A percentile compares a stretch with the other conserved stretches of the same genome.
Evolutionary conservation across 1,140 invertebrate species (phyloP).

Genomic region (Dryas iulia): DNA sequence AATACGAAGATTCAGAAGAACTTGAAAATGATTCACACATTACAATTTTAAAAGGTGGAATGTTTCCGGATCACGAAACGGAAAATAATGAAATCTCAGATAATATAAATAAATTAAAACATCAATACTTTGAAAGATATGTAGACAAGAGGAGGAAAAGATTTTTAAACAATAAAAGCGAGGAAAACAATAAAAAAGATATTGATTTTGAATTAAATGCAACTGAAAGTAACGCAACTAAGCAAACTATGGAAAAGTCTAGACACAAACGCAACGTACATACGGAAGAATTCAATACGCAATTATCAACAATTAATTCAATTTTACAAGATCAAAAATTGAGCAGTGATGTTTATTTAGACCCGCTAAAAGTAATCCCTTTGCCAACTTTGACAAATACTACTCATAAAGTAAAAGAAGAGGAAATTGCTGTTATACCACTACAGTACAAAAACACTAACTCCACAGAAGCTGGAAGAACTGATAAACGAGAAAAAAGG

Average conservation of each 20-base stretch:
- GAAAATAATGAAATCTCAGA: conserved; percentile 45
- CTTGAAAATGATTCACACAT: conserved; percentile 52
- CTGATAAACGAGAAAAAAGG: conserved; percentile 73
- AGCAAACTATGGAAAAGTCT: conserved; percentile 30
- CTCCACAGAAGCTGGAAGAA: conserved; percentile 58
- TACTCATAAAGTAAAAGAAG: conserved; percentile 32
- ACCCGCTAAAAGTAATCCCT: conserved; percentile 63
- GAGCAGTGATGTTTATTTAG: conserved; percentile 44
- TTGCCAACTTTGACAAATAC: conserved; percentile 37
- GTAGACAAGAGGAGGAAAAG: conserved; percentile 69
- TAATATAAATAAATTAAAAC: conserved; percentile 69
- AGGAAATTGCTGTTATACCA: conserved; percentile 58
- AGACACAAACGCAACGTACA: conserved; percentile 61
- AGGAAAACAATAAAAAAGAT: conserved; percentile 44
- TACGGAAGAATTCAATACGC: conserved; percentile 53
- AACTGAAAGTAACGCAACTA: conserved; percentile 44
- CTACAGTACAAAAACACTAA: conserved; percentile 62
- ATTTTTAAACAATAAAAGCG: conserved; percentile 55
- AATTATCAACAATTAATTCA: conserved; percentile 41
- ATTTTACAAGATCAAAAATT: conserved; percentile 34
- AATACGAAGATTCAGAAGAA: conserved; percentile 57
- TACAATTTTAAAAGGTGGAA: conserved; percentile 68
- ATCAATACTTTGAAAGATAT: conserved; percentile 73
- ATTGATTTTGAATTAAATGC: conserved; percentile 50
- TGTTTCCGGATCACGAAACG: conserved; percentile 53